phyloP scores from a whole-genome alignment of 2,113 vertebrate genomes.

The Melierax canorus region DNA sequence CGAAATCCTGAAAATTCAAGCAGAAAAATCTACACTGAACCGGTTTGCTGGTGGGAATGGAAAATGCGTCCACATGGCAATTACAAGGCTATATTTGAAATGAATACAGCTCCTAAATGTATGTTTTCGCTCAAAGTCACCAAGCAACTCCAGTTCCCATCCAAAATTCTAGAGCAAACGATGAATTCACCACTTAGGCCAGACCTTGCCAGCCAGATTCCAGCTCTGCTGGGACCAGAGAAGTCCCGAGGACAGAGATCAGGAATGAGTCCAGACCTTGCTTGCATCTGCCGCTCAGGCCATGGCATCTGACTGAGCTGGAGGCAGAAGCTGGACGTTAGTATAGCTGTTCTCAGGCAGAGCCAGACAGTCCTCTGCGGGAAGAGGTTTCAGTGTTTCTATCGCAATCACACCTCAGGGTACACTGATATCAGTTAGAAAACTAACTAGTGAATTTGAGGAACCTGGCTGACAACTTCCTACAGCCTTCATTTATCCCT shows the following conservation, averaged over 20 bases:
- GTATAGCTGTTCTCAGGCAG: neutral
- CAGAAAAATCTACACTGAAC: neutral
- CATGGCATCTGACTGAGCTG: neutral
- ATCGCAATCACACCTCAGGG: rapidly evolving
- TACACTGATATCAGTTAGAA: neutral
- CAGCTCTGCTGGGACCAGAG: neutral
- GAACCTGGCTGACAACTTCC: neutral
- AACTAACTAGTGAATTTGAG: neutral
- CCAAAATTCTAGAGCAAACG: neutral
- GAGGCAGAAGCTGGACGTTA: neutral
- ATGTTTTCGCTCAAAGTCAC: neutral
- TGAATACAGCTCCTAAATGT: neutral
- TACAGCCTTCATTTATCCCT: neutral
- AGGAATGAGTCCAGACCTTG: neutral
- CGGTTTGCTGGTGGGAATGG: neutral
- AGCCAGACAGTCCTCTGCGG: rapidly evolving
- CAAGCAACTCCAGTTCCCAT: neutral
- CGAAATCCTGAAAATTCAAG: neutral
- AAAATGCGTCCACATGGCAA: neutral
- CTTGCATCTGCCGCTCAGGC: rapidly evolving
- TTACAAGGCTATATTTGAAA: neutral
- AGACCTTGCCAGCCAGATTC: neutral
- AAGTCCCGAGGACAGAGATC: neutral
- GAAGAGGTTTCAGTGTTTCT: neutral
- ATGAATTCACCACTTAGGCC: neutral